phyloP scores from a whole-genome alignment of 1,140 invertebrate species.

The Drosophila mayri region DNA sequence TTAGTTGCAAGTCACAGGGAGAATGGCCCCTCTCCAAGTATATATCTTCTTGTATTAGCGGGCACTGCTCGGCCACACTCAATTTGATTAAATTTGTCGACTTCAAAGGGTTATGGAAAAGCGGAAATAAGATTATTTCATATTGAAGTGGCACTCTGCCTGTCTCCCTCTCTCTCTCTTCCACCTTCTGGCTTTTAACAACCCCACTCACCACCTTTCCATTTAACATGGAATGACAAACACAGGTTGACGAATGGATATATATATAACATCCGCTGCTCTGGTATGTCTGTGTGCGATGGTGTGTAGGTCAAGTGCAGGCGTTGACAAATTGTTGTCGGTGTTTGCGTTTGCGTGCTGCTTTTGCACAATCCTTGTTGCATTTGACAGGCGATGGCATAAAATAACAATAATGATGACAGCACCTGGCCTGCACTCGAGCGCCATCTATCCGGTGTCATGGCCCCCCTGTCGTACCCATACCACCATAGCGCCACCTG shows the following conservation, averaged over 20 bases:
- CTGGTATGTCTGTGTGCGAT: neutral
- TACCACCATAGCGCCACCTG: constrained; percentile 12
- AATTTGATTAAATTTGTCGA: constrained; percentile 54
- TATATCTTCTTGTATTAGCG: constrained; percentile 16
- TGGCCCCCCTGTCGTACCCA: neutral
- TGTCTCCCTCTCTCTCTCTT: no score
- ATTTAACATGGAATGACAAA: constrained; percentile 9
- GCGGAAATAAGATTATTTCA: constrained; percentile 11
- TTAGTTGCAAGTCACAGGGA: neutral
- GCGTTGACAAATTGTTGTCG: constrained; percentile 72
- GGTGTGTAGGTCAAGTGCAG: constrained; percentile 73
- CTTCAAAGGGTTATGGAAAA: constrained; percentile 8
- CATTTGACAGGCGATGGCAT: constrained; percentile 76
- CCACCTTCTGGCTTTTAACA: neutral
- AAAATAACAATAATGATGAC: constrained; percentile 62
- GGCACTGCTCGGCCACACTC: constrained; percentile 41
- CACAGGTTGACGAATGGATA: constrained; percentile 1
- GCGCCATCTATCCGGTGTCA: constrained; percentile 20
- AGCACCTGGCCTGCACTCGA: constrained; percentile 38
- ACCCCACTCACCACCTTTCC: constrained; percentile 1
- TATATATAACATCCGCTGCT: constrained; percentile 14
- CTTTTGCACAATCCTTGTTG: constrained; percentile 61
- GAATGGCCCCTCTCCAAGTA: neutral
- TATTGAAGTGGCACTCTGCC: neutral
- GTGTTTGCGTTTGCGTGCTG: constrained; percentile 42